These are phyloP conservation scores for Sebastolobus alascanus DNA, from an alignment of 2,797 vertebrate genomes.

Conservation along the genomic window DNA sequence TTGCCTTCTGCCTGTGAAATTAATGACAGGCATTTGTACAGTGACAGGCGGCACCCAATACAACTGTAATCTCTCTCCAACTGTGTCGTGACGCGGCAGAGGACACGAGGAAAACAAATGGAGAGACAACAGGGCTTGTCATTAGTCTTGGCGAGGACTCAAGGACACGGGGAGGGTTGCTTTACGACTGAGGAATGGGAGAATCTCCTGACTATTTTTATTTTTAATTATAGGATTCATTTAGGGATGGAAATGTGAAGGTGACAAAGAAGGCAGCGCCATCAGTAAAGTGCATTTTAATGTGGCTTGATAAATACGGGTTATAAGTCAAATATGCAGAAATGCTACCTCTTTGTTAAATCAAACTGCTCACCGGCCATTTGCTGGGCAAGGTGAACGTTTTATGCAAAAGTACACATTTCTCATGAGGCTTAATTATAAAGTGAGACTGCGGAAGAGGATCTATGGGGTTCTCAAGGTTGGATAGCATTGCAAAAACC, in stretches of 20 bases:
- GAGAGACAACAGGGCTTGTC: slow-evolving; percentile 65
- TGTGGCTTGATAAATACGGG: slow-evolving; percentile 16
- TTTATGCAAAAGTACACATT: not conserved
- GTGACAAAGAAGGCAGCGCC: slow-evolving; percentile 20
- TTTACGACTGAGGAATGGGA: slow-evolving; percentile 11
- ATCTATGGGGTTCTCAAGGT: not conserved
- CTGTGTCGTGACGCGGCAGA: slow-evolving; percentile 58
- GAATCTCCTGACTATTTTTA: slow-evolving; percentile 34
- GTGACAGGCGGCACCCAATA: slow-evolving; percentile 77
- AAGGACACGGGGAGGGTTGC: slow-evolving; percentile 43
- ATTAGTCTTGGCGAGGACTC: slow-evolving; percentile 66
- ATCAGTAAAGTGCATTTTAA: slow-evolving; percentile 28
- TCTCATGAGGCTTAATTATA: not conserved
- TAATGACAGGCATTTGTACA: slow-evolving; percentile 81
- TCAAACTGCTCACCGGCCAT: not conserved
- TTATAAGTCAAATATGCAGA: slow-evolving; percentile 7
- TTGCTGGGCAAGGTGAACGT: slow-evolving; percentile 1
- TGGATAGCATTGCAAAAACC: not conserved
- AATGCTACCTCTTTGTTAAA: slow-evolving; percentile 4
- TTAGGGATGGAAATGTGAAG: slow-evolving; percentile 42
- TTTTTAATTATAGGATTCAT: slow-evolving; percentile 43
- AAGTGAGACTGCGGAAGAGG: not conserved
- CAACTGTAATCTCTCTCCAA: slow-evolving; percentile 79
- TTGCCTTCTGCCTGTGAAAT: slow-evolving; percentile 78
- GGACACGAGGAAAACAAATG: slow-evolving; percentile 75